These are phyloP conservation scores for Eurois occulta DNA, from an alignment of 2,888 invertebrate species.

Conservation along the genomic window DNA sequence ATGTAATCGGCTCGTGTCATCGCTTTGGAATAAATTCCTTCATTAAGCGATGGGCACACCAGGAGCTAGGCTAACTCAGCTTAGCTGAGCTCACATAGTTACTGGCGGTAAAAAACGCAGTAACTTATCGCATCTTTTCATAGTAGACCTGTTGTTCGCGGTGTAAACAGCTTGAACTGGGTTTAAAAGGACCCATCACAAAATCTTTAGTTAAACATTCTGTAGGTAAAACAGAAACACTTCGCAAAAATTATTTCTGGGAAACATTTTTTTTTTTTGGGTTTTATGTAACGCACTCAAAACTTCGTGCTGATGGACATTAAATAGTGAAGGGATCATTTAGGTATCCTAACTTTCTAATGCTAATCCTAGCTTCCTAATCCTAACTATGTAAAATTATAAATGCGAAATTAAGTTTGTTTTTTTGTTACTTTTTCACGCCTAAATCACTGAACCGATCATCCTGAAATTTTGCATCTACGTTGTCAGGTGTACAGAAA, in stretches of 20 bases:
- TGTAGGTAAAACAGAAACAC: too few species aligned
- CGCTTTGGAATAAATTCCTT: conserved; percentile 22
- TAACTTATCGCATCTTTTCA: neutral
- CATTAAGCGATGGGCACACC: neutral
- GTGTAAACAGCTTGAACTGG: neutral
- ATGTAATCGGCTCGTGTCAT: conserved; percentile 34
- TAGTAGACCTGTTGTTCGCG: neutral
- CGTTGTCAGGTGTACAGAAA: too few species aligned
- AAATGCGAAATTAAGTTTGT: too few species aligned
- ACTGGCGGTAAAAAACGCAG: neutral
- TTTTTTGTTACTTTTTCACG: too few species aligned
- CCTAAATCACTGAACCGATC: too few species aligned
- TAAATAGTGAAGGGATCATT: too few species aligned
- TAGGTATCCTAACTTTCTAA: too few species aligned
- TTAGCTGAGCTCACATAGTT: neutral
- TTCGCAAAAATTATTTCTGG: neutral
- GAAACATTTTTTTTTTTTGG: neutral
- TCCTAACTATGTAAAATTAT: too few species aligned
- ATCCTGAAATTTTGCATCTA: too few species aligned
- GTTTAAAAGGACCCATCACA: neutral
- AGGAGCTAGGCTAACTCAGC: neutral
- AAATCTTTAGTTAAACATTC: too few species aligned
- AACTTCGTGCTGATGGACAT: neutral
- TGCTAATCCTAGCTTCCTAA: too few species aligned
- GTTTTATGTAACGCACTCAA: too few species aligned